Conservation (phyloP, 2,797 vertebrate genomes). For the Bufotes viridis region DNA sequence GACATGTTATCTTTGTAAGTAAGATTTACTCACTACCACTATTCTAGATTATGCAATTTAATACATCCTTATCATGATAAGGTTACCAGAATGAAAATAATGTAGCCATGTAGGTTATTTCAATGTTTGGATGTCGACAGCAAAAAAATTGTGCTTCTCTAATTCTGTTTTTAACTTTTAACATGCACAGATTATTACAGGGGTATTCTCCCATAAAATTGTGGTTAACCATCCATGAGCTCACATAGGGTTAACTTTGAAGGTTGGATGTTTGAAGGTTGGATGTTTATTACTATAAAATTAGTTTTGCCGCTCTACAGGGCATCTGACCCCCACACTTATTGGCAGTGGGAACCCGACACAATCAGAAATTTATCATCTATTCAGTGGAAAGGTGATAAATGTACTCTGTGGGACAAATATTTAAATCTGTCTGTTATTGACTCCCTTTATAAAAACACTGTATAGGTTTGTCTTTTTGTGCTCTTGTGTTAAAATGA, state of each 20-base stretch:
- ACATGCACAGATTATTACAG: not conserved
- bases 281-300: too few relatives aligned
- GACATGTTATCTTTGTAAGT: constrained; percentile 27
- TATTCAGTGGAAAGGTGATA: too few relatives aligned
- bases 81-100: not conserved
- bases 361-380: too few relatives aligned
- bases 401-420: too few relatives aligned
- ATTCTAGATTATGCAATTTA: not conserved
- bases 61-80: not conserved
- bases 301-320: too few relatives aligned
- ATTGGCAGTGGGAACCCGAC: too few relatives aligned
- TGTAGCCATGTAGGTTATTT: not conserved
- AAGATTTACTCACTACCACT: constrained; percentile 2
- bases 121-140: not conserved
- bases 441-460: too few relatives aligned
- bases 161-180: not conserved
- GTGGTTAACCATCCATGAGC: not conserved
- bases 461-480: too few relatives aligned
- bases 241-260: not conserved
- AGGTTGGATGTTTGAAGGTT: too few relatives aligned
- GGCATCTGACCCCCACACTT: too few relatives aligned
- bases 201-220: not conserved
- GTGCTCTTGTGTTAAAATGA: too few relatives aligned
- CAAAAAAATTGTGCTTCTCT: not conserved
- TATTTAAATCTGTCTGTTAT: too few relatives aligned